These are phyloP conservation scores for Ornithoptera alexandrae DNA, from an alignment of 2,888 invertebrate species.

Conservation along the genomic window DNA sequence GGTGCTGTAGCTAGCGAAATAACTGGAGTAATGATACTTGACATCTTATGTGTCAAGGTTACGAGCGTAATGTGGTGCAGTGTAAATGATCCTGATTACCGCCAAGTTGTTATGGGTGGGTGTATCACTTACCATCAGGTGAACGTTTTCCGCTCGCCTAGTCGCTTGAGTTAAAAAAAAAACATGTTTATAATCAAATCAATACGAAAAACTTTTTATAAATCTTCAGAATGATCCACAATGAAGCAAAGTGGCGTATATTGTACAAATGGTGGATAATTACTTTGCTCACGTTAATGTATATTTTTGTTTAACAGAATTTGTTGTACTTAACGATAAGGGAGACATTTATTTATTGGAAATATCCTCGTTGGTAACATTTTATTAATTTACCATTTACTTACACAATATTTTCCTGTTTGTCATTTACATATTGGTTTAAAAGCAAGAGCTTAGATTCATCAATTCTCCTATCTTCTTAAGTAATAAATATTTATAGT, in stretches of 20 bases:
- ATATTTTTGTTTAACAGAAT: neutral
- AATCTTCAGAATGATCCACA: neutral
- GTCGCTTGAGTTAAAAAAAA: too few relatives aligned
- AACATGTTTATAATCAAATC: too few relatives aligned
- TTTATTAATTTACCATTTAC: neutral
- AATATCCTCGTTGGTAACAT: neutral
- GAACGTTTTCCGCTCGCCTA: too few relatives aligned
- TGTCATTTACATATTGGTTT: neutral
- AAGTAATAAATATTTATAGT: constrained; percentile 38
- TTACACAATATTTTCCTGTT: neutral
- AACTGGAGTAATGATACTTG: too few relatives aligned
- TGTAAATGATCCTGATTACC: too few relatives aligned
- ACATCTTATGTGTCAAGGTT: too few relatives aligned
- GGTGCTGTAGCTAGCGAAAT: too few relatives aligned
- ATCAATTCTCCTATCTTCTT: neutral
- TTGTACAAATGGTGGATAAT: neutral
- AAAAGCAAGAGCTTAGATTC: neutral
- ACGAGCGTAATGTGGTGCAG: too few relatives aligned
- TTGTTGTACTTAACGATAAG: neutral
- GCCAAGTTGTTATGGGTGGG: too few relatives aligned
- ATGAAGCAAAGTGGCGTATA: neutral
- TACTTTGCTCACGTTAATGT: neutral
- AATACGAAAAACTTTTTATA: neutral
- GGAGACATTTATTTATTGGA: neutral
- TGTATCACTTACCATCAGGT: too few relatives aligned